Base-by-base conservation (phyloP, 2,797 vertebrate species). In the Typhlichthys eigenmanni region DNA sequence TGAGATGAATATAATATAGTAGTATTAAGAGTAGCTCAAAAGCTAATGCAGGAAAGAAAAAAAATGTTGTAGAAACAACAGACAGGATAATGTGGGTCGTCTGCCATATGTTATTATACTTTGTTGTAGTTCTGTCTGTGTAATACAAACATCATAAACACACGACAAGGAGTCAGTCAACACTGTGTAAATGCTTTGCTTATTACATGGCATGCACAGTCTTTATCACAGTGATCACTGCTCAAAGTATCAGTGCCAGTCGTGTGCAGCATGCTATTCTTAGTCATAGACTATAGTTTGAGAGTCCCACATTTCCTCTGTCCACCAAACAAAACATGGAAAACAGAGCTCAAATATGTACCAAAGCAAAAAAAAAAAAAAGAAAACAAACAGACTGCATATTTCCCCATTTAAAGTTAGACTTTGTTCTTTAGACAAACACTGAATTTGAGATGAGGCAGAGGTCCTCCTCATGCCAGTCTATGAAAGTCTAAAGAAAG, bases 101-200 rank as follows among this genome's bases (percentile, higher is more conserved):
- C 24, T 78, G 55, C 67, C 38, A 64, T 64, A 53, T 24, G 19
- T 24, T 24, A 68, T 51, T 34, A 47, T 19, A 16, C 47, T 47
- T 38, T 38, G 66, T 3, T 38, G 56, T 58, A 10, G 29, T 62
- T 63, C 67, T 68, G 72, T 63, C 67, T 68, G 72, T 69, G 61
- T 80, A 81, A 55, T 24, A 17, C 53, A 4, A 17, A 24, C 47
- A 54, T 78, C 38, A 75, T 47, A 53, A 63, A 55, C 75, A 75
- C 55, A 49, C 74, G 76, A 82, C 79, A 72, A 62, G 84, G 86
- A 86, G 51, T 85, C 83, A 87, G 71, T 56, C 66, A 68, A 68
- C 66, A 32, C 11, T 6, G 47, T 17, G 24, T 24, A 24, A 24
- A 24, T 24, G 24, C 24, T 24, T 24, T 24, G 24, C 24, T 24